A percentile compares a stretch with the other conserved stretches of the same genome.
Conservation (phyloP, 2,113 vertebrate species). For the Halichoerus grypus region DNA sequence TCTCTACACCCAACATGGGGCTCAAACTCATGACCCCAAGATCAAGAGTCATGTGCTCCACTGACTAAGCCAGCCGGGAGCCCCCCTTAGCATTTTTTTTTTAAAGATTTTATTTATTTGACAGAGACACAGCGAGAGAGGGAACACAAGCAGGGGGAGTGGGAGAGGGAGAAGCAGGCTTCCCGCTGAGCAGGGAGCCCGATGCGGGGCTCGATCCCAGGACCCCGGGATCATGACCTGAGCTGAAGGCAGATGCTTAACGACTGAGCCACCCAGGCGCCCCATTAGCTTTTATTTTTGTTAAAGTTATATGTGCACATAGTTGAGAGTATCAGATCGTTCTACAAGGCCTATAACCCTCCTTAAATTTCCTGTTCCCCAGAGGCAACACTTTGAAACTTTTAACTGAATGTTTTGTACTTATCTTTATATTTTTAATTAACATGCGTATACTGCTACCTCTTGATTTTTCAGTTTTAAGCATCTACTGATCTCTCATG, state of each 20-base stretch:
- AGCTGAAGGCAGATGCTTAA: too few species aligned
- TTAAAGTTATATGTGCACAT: neutral
- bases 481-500: neutral
- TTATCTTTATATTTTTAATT: conserved; percentile 22
- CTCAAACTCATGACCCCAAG: neutral
- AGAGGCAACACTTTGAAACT: neutral
- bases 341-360: neutral
- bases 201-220: too few species aligned
- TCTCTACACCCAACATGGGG: neutral
- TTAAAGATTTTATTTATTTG: neutral
- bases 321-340: conserved; percentile 5
- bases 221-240: too few species aligned
- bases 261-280: too few species aligned
- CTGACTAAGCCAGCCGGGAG: neutral
- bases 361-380: neutral
- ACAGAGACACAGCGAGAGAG: too few species aligned
- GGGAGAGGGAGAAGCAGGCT: too few species aligned
- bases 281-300: neutral
- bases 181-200: too few species aligned
- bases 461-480: conserved; percentile 52
- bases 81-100: neutral
- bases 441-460: neutral
- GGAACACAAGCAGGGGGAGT: too few species aligned
- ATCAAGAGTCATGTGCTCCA: neutral
- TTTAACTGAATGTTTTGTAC: neutral